phyloP scores from a whole-genome alignment of 2,113 vertebrate species.

The Naja naja region DNA sequence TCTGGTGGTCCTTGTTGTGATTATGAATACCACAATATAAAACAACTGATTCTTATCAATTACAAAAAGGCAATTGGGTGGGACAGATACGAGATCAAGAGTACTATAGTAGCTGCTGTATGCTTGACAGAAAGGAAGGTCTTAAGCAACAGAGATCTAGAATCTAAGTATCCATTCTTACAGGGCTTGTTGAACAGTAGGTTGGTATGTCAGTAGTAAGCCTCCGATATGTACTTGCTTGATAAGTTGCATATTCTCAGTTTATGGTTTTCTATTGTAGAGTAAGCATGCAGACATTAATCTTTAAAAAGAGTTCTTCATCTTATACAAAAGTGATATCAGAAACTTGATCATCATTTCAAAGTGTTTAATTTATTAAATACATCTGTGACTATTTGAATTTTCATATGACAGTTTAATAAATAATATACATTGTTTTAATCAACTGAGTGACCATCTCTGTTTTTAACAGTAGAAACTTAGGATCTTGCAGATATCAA shows the following conservation, averaged over 20 bases:
- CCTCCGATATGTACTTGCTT: background rate
- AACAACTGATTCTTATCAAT: background rate
- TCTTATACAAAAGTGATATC: background rate
- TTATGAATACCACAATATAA: background rate
- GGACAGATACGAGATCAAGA: background rate
- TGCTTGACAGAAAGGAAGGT: background rate
- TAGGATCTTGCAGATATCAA: background rate
- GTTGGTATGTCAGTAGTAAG: background rate
- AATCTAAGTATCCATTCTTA: background rate
- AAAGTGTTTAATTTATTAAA: background rate
- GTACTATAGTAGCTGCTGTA: background rate
- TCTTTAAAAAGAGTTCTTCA: constrained; percentile 22
- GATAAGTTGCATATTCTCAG: background rate
- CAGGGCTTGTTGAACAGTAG: background rate
- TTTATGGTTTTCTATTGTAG: background rate
- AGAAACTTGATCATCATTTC: constrained; percentile 8
- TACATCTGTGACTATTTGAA: background rate
- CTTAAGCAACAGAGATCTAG: background rate
- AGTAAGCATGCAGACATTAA: constrained; percentile 11
- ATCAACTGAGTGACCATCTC: background rate
- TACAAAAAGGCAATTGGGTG: background rate
- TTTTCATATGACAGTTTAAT: constrained; percentile 2
- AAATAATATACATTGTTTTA: background rate
- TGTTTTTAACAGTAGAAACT: background rate
- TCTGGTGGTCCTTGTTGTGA: background rate